Evolutionary conservation across 2,797 vertebrate species (phyloP).

Genomic region (Nothura maculosa): DNA sequence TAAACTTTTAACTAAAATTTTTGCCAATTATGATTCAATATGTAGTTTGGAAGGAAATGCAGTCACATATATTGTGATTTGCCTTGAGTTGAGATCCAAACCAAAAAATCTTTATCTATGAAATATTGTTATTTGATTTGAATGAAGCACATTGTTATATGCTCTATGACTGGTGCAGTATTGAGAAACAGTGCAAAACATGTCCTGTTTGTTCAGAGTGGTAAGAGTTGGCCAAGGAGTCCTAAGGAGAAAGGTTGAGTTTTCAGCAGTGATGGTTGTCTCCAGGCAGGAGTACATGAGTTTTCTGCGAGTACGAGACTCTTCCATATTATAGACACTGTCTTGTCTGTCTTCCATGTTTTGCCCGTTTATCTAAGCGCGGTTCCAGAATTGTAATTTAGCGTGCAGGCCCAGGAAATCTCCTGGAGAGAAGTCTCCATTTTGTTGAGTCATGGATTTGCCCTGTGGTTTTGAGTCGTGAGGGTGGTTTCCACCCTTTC

Average conservation of each 20-base stretch:
- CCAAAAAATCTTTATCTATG: background rate
- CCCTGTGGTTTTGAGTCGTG: background rate
- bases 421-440: background rate
- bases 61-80: background rate
- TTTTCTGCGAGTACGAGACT: background rate
- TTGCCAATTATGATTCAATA: background rate
- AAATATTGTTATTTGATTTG: background rate
- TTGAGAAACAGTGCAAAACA: background rate
- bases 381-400: background rate
- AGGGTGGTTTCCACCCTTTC: background rate
- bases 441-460: background rate
- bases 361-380: background rate
- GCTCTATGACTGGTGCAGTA: background rate
- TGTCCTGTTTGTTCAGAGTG: background rate
- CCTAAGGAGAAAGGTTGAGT: background rate
- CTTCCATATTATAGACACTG: background rate
- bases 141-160: background rate
- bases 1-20: background rate
- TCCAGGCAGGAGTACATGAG: background rate
- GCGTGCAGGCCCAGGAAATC: background rate
- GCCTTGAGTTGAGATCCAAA: background rate
- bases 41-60: background rate
- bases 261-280: background rate
- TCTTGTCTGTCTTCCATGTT: background rate
- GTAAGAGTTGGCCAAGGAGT: background rate